phyloP scores from a whole-genome alignment of 2,797 vertebrate genomes.

The Sebastiscus albofasciatus region DNA sequence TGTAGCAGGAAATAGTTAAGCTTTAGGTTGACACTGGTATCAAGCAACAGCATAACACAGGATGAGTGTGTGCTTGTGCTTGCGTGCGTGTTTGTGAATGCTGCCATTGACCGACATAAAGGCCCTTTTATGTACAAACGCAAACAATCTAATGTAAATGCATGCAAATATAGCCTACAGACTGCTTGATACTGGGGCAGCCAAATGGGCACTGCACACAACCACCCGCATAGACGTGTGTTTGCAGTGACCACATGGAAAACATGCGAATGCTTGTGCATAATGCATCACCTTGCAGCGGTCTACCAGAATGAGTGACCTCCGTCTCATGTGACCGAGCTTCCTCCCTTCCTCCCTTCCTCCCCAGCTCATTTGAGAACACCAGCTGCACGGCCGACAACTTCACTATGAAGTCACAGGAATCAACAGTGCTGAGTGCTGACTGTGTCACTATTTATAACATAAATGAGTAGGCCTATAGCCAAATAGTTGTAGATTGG shows the following conservation, averaged over 20 bases:
- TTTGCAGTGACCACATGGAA: slow-evolving; percentile 36
- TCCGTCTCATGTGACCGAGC: slow-evolving; percentile 30
- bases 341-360: background rate
- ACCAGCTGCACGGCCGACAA: background rate
- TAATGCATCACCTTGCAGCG: slow-evolving; percentile 45
- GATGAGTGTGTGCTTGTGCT: background rate
- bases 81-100: slow-evolving; percentile 10
- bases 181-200: background rate
- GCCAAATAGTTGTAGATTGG: background rate
- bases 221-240: background rate
- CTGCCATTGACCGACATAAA: slow-evolving; percentile 23
- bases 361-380: background rate
- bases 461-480: background rate
- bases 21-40: background rate
- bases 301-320: background rate
- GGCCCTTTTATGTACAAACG: slow-evolving; percentile 22
- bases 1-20: background rate
- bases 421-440: background rate
- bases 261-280: slow-evolving; percentile 38
- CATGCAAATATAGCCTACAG: slow-evolving; percentile 38
- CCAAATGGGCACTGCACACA: background rate
- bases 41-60: slow-evolving; percentile 14
- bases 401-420: background rate
- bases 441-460: background rate
- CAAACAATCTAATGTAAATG: slow-evolving; percentile 55